Conservation (phyloP, 2,888 invertebrate genomes). For the Adelognathus sp. region DNA sequence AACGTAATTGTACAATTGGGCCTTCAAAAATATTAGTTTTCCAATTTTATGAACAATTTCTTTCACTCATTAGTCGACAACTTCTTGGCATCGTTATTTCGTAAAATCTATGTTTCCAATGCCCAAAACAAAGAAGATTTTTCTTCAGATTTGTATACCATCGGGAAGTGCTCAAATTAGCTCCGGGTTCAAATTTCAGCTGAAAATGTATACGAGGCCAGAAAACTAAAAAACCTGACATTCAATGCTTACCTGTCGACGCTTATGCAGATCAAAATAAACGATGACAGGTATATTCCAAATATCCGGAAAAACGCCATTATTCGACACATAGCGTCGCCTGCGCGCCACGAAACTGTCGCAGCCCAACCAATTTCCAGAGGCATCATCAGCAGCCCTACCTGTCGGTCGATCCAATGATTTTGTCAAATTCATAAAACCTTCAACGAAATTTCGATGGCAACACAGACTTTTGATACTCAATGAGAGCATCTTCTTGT, state of each 20-base stretch:
- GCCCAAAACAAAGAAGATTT: too few relatives aligned
- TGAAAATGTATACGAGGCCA: too few relatives aligned
- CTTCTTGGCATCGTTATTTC: too few relatives aligned
- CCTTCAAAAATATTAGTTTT: too few relatives aligned
- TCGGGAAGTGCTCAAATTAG: too few relatives aligned
- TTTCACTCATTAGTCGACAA: too few relatives aligned
- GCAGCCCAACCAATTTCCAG: constrained; percentile 94
- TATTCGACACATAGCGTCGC: constrained; percentile 91
- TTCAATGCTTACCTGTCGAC: constrained; percentile 88
- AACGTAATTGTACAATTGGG: too few relatives aligned
- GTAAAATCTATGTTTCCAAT: too few relatives aligned
- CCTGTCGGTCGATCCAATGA: constrained; percentile 82
- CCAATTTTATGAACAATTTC: too few relatives aligned
- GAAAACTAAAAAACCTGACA: background rate
- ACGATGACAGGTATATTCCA: constrained; percentile 93
- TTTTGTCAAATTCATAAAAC: background rate
- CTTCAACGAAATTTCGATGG: background rate
- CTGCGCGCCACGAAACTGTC: constrained; percentile 93
- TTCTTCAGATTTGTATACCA: too few relatives aligned
- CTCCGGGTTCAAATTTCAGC: too few relatives aligned
- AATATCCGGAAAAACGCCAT: constrained; percentile 94
- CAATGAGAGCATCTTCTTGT: background rate
- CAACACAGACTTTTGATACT: background rate
- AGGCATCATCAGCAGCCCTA: constrained; percentile 95
- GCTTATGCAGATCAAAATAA: constrained; percentile 94